Conservation (phyloP, 2,797 vertebrate genomes). For the Sebastes nivosus region DNA sequence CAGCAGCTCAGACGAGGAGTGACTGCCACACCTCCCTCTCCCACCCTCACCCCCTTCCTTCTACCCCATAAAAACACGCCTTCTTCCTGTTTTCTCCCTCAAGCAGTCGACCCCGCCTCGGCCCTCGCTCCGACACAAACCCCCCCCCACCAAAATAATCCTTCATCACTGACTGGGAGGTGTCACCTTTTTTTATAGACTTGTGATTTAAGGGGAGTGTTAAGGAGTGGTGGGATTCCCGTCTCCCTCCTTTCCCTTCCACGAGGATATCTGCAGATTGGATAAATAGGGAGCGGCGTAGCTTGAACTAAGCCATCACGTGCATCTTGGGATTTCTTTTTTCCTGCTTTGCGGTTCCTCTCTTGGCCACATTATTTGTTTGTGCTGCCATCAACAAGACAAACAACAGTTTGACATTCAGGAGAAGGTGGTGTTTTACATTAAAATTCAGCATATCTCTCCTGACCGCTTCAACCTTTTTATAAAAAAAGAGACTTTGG, state of each 20-base stretch:
- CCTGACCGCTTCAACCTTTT: slow-evolving; percentile 44
- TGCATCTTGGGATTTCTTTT: slow-evolving; percentile 4
- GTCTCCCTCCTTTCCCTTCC: not conserved
- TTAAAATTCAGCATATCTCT: slow-evolving; percentile 58
- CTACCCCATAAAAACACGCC: not conserved
- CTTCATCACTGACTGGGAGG: slow-evolving; percentile 12
- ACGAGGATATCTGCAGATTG: slow-evolving; percentile 6
- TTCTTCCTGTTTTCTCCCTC: not conserved
- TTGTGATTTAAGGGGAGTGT: slow-evolving; percentile 1
- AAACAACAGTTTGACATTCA: slow-evolving; percentile 20
- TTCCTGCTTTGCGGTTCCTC: not conserved
- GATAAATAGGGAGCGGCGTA: not conserved
- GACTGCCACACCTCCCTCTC: slow-evolving; percentile 43
- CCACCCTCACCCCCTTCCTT: not conserved
- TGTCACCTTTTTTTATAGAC: slow-evolving; percentile 11
- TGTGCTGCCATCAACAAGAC: slow-evolving; percentile 27
- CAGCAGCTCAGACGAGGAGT: slow-evolving; percentile 87
- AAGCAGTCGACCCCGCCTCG: not conserved
- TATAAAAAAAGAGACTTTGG: slow-evolving; percentile 28
- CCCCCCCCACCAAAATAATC: not conserved
- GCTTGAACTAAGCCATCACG: slow-evolving; percentile 34
- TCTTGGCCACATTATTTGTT: slow-evolving; percentile 8
- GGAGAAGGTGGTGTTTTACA: slow-evolving; percentile 30
- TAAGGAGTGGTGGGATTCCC: slow-evolving; percentile 19
- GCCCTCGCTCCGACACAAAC: not conserved